Evolutionary conservation across 2,797 vertebrate species (phyloP).

Genomic region (Dromococcyx pavoninus): DNA sequence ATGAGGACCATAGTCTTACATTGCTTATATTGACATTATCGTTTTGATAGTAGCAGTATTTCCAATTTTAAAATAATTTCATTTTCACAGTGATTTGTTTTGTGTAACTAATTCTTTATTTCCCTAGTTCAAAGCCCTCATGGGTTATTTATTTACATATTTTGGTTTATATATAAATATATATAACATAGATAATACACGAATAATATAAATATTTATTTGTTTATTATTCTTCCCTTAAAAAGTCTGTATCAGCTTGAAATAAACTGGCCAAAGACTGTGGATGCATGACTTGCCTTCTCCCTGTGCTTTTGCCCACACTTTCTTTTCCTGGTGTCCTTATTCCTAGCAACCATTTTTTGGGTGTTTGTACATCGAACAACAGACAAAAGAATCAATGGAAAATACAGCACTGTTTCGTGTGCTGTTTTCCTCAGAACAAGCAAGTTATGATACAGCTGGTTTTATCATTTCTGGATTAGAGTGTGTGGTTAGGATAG

Average conservation of each 20-base stretch:
- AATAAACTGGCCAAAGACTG: background rate
- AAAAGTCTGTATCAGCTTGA: background rate
- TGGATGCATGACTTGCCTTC: background rate
- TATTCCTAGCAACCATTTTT: background rate
- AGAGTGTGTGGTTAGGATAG: background rate
- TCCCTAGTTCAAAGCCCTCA: background rate
- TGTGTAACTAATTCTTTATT: background rate
- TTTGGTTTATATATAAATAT: background rate
- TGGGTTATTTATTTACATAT: background rate
- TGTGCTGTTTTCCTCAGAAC: background rate
- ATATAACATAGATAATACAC: background rate
- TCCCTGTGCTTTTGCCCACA: background rate
- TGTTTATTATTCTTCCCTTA: background rate
- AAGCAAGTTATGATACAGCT: background rate
- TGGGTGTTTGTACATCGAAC: fast-evolving
- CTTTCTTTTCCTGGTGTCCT: background rate
- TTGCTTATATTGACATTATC: background rate
- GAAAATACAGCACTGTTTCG: background rate
- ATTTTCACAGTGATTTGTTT: background rate
- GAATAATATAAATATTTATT: background rate
- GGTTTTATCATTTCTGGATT: background rate
- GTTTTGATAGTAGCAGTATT: background rate
- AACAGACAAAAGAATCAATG: background rate
- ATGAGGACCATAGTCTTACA: fast-evolving
- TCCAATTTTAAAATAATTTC: background rate